Percentiles rank a stretch among this genome's conserved stretches.
Conservation (phyloP, 2,797 vertebrate species). For the Thalassophryne amazonica region DNA sequence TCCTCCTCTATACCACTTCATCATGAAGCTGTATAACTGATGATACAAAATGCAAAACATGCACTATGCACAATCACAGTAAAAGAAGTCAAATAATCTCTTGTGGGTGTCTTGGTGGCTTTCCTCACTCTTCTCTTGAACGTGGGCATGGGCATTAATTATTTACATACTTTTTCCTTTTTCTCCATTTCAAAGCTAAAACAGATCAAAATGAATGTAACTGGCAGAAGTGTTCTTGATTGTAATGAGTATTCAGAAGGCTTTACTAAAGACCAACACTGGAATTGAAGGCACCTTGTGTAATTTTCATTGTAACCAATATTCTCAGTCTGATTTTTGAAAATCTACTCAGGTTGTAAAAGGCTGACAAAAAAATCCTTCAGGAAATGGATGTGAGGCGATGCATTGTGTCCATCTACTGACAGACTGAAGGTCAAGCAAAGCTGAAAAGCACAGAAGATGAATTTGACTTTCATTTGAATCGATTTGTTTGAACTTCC, state of each 20-base stretch:
- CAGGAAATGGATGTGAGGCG: neutral
- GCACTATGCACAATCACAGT: slow-evolving; percentile 1
- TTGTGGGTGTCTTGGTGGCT: too few relatives aligned
- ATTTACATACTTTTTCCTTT: too few relatives aligned
- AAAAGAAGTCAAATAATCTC: slow-evolving; percentile 5
- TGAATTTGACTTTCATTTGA: slow-evolving; percentile 20
- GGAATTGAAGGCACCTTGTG: too few relatives aligned
- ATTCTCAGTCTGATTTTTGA: neutral
- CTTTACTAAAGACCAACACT: too few relatives aligned
- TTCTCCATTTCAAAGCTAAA: neutral
- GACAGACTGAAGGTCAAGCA: neutral
- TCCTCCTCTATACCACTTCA: too few relatives aligned
- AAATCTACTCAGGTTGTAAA: neutral
- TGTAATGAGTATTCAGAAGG: too few relatives aligned
- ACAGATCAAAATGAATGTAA: neutral
- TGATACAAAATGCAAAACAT: too few relatives aligned
- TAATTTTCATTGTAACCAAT: neutral
- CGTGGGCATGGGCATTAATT: too few relatives aligned
- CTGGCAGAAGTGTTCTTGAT: neutral
- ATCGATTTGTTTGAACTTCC: slow-evolving; percentile 5
- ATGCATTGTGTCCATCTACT: neutral
- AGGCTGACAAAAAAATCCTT: neutral
- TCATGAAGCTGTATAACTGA: too few relatives aligned
- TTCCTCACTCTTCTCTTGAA: too few relatives aligned
- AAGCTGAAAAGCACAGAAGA: slow-evolving; percentile 1